Evolutionary conservation across 2,888 invertebrate species (phyloP).

Genomic region (Sclerodermus sp.): DNA sequence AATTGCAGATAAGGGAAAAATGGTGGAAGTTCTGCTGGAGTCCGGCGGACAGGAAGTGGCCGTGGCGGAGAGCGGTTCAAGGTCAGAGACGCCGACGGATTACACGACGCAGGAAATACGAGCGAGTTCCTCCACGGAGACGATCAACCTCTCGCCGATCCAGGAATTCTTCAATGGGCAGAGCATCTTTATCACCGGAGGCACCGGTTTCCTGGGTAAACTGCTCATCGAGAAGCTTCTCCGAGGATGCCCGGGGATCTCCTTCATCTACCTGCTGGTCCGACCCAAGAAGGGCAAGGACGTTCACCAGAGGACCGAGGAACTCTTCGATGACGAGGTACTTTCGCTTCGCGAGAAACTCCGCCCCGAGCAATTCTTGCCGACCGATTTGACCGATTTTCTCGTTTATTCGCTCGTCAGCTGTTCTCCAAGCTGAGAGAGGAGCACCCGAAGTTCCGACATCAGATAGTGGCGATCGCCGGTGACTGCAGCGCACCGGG

Average conservation of each 20-base stretch:
- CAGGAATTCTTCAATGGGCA: constrained; percentile 61
- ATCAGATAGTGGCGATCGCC: constrained; percentile 61
- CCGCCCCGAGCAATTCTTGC: not conserved
- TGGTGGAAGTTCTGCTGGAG: constrained; percentile 54
- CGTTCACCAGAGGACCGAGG: constrained; percentile 59
- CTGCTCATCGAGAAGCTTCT: constrained; percentile 72
- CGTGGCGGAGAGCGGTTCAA: constrained; percentile 40
- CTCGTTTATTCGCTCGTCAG: too few species aligned
- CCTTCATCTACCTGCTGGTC: constrained; percentile 64
- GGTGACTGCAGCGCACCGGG: constrained; percentile 67
- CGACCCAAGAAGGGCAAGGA: constrained; percentile 63
- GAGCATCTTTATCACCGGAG: constrained; percentile 66
- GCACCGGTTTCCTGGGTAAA: constrained; percentile 71
- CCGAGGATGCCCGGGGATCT: constrained; percentile 64
- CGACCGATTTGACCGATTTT: too few species aligned
- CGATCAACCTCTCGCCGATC: constrained; percentile 45
- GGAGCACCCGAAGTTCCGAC: constrained; percentile 66
- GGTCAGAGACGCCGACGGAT: constrained; percentile 38
- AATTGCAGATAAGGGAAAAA: constrained; percentile 19
- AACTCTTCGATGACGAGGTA: constrained; percentile 58
- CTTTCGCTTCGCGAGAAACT: not conserved
- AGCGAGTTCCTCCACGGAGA: constrained; percentile 12
- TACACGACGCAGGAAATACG: constrained; percentile 24
- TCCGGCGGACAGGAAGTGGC: constrained; percentile 51
- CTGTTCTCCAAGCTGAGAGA: constrained; percentile 62